Evolutionary conservation across 2,113 vertebrate species (phyloP).

Genomic region (Calonectris borealis): DNA sequence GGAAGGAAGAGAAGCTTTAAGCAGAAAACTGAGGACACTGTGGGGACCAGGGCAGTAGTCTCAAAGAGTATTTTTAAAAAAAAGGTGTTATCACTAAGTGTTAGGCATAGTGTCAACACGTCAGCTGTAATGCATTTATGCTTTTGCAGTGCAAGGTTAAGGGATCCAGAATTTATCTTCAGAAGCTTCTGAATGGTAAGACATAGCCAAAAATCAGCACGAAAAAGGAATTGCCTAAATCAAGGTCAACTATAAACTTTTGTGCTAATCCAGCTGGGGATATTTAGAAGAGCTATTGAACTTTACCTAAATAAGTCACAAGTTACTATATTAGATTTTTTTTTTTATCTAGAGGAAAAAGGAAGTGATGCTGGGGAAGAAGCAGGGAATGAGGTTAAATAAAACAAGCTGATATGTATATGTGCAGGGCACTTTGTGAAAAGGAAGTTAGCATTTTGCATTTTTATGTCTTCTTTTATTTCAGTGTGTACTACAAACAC

Average conservation of each 20-base stretch:
- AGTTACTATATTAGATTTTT: not conserved
- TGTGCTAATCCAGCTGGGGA: not conserved
- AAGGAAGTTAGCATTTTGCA: not conserved
- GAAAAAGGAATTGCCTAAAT: not conserved
- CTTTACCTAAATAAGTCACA: not conserved
- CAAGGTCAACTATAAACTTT: not conserved
- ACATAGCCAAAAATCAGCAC: not conserved
- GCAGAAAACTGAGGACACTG: not conserved
- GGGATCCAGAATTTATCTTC: not conserved
- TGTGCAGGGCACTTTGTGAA: not conserved
- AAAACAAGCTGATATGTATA: not conserved
- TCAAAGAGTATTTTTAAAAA: not conserved
- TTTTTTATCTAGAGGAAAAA: not conserved
- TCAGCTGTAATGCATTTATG: not conserved
- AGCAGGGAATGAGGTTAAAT: not conserved
- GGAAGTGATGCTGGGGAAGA: not conserved
- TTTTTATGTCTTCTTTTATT: not conserved
- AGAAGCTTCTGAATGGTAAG: not conserved
- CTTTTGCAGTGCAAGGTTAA: not conserved
- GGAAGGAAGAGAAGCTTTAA: not conserved
- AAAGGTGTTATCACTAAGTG: not conserved
- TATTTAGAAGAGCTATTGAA: not conserved
- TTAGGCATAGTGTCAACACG: not conserved
- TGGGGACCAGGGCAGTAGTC: not conserved
- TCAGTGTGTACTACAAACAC: not conserved